Evolutionary conservation across 2,797 vertebrate genomes (phyloP), one percentile per base, ranked within the genome.

Genomic region (Sorex maritimensis): DNA sequence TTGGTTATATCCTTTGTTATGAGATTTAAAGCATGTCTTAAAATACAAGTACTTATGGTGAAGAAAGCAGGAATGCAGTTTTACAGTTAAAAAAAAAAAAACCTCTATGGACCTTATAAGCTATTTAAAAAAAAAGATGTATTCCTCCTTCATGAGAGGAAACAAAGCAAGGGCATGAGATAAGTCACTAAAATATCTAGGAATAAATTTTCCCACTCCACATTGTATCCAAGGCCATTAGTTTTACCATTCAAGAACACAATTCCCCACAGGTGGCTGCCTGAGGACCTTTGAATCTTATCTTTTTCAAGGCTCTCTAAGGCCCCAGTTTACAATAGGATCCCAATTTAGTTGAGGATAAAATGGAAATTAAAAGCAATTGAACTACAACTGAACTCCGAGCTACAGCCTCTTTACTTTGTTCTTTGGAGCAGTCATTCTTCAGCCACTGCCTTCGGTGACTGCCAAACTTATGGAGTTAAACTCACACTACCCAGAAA

Each of bases 41-140:
- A 86, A 87, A 91, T 85, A 92, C 71, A 95, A 95, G 92, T 86
- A 95, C 91, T 94, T 93, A 81, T 90, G 30, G 69, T 71, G 38
- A 95, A 93, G 67, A 90, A 95, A 89, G 24, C 82, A 95, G 74
- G 34, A 81, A 91, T 77, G 44, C 46, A 72, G n/a, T 87, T 93
- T 94, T 90, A 87, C 0, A 84, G 24, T 84, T 44, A 44, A 69
- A 69, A 90, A 95, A 77, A 34, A 34, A 34, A 34, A 34, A 34
- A 34, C 34, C n/a, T 92, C 75, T 71, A 67, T 67, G 46, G n/a
- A 87, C 5, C 49, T 88, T 52, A 71, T 30, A 71, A 67, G 10
- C 14, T 81, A 92, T 93, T 91, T 92, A 2, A 80, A 82, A 87
- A 41, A 49, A 67, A 93, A 92, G n/a, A 75, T 6, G 0, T 21